phyloP scores from a whole-genome alignment of 2,113 vertebrate genomes.

The Raja brachyura region DNA sequence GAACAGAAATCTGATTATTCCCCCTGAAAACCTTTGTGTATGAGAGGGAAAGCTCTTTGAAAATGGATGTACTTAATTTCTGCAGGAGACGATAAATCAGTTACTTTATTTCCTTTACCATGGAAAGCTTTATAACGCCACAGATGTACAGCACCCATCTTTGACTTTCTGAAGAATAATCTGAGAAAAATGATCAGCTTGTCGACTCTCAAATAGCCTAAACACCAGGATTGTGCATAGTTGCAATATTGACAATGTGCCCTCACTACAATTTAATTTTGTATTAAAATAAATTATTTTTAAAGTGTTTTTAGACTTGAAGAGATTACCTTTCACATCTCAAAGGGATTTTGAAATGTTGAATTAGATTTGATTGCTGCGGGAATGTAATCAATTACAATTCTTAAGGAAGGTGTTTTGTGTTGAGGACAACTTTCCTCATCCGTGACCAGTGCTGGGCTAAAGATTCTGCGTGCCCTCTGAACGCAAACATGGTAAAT shows the following conservation, averaged over 20 bases:
- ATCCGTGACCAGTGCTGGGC: constrained; percentile 16
- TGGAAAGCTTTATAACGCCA: background rate
- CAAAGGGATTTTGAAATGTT: constrained; percentile 9
- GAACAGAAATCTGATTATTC: constrained; percentile 8
- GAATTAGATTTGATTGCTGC: constrained; percentile 28
- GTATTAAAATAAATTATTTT: background rate
- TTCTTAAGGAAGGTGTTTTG: background rate
- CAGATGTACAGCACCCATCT: background rate
- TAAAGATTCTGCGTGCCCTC: constrained; percentile 47
- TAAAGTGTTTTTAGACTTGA: background rate
- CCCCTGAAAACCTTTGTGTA: constrained; percentile 3
- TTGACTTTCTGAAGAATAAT: background rate
- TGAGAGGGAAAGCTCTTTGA: background rate
- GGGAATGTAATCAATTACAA: constrained; percentile 17
- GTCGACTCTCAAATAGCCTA: background rate
- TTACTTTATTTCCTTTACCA: background rate
- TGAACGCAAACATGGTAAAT: constrained; percentile 52
- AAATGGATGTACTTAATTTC: constrained; percentile 25
- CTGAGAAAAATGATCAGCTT: background rate
- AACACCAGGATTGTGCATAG: background rate
- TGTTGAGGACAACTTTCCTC: constrained; percentile 31
- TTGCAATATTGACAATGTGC: background rate
- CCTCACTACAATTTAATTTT: background rate
- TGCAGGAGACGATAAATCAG: background rate
- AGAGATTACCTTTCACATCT: constrained; percentile 1